Conservation (phyloP, 2,113 vertebrate species). For the Tyto alba region DNA sequence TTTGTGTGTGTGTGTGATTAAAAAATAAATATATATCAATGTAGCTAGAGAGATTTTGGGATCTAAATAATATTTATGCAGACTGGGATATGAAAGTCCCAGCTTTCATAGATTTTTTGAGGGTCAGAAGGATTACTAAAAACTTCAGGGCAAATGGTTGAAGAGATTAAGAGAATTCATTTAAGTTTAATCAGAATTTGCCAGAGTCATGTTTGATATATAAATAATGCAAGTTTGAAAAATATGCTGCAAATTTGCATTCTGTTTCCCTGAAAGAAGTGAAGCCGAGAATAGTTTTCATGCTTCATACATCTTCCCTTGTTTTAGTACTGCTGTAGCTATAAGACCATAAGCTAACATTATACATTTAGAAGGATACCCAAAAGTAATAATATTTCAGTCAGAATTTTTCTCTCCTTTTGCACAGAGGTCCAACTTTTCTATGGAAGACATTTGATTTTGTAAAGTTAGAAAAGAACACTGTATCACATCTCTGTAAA, state of each 20-base stretch:
- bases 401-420: not conserved
- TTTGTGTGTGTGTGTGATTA: too few relatives aligned
- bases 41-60: not conserved
- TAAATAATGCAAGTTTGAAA: slow-evolving; percentile 3
- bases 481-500: not conserved
- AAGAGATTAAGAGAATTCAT: not conserved
- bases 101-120: not conserved
- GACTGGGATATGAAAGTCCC: not conserved
- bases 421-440: not conserved
- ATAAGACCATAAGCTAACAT: not conserved
- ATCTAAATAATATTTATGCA: not conserved
- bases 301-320: not conserved
- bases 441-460: not conserved
- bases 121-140: not conserved
- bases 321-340: not conserved
- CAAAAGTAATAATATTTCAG: not conserved
- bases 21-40: not conserved
- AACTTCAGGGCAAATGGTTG: not conserved
- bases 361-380: not conserved
- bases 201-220: not conserved
- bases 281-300: not conserved
- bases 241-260: not conserved
- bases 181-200: not conserved
- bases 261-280: not conserved
- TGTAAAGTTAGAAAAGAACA: not conserved